Base-by-base conservation (phyloP, 2,797 vertebrate genomes). In the Gymnothorax javanicus region DNA sequence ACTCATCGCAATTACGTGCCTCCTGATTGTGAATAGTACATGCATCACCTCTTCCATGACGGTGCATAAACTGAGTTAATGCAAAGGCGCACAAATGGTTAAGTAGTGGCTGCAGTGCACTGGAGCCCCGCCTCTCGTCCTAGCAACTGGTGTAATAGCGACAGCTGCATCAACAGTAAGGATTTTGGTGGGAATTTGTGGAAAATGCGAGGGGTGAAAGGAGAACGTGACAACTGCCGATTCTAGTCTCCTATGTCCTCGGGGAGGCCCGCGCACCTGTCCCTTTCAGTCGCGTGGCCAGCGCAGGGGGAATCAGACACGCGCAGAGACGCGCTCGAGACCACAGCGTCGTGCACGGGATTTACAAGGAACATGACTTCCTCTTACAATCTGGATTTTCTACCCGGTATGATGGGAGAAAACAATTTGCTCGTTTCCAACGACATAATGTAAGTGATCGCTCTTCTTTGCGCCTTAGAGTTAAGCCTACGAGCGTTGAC, bases 371-470 rank as follows among this genome's bases (percentile, higher is more conserved):
- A 92, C 95, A 98, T 98, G 98, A 98, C 97, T 97, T 97, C 97
- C 96, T 95, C 97, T 92, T 98, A 97, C 95, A 97, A 97, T 95
- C 96, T 98, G 96, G 97, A 98, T 97, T 98, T 98, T 94, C 96
- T 96, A 93, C 97, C 96, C 90, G 95, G 97, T 93, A 95, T 95
- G 94, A 96, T 98, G 95, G 91, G 97, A 87, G 97, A 99, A 94
- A 97, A 97, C 94, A 97, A 97, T 91, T 93, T 98, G 96, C 95
- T 98, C 93, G 95, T 96, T 89, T 94, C 97, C 69, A 95, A 96
- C 90, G 97, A 98, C 88, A 93, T 97, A 91, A 95, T 98, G 98
- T 99, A 96, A 99, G 98, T 98, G 95, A 85, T 62, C 33, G 23
- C 43, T 9, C 75, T 5, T n/a, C n/a, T 9, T 13, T 52, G 20